phyloP scores from a whole-genome alignment of 2,797 vertebrate species.

The Pygocentrus nattereri region DNA sequence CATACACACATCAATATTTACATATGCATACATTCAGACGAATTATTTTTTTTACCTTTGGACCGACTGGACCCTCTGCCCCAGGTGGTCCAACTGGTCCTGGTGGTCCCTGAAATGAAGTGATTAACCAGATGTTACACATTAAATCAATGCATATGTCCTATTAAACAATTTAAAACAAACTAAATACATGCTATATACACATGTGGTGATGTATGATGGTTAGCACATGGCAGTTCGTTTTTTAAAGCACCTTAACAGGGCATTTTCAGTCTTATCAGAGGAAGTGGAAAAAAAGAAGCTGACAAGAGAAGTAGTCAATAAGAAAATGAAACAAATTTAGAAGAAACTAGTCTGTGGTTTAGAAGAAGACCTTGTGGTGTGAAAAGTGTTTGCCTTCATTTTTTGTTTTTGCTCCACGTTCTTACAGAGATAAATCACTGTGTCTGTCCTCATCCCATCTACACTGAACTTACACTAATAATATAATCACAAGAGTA shows the following conservation, averaged over 20 bases:
- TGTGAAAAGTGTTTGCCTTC: background rate
- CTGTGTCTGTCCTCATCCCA: background rate
- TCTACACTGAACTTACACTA: background rate
- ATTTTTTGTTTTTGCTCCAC: background rate
- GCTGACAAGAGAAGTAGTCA: background rate
- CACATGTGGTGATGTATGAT: too few relatives aligned
- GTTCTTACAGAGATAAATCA: background rate
- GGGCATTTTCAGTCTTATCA: background rate
- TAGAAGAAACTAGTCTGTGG: background rate
- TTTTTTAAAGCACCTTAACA: too few relatives aligned
- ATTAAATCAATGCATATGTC: background rate
- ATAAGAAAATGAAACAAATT: background rate
- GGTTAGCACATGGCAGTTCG: too few relatives aligned
- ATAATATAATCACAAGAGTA: background rate
- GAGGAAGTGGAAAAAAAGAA: conserved; percentile 30
- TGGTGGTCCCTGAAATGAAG: conserved; percentile 59
- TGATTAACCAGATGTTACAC: background rate
- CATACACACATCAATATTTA: background rate
- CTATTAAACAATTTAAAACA: background rate
- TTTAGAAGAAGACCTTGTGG: background rate
- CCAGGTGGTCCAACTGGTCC: conserved; percentile 60
- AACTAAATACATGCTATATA: background rate
- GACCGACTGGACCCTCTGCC: conserved; percentile 52
- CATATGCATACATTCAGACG: background rate
- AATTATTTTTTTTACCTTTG: conserved; percentile 53